Base-by-base conservation (phyloP, 1,140 invertebrate species). In the Heliothis subflexa region DNA sequence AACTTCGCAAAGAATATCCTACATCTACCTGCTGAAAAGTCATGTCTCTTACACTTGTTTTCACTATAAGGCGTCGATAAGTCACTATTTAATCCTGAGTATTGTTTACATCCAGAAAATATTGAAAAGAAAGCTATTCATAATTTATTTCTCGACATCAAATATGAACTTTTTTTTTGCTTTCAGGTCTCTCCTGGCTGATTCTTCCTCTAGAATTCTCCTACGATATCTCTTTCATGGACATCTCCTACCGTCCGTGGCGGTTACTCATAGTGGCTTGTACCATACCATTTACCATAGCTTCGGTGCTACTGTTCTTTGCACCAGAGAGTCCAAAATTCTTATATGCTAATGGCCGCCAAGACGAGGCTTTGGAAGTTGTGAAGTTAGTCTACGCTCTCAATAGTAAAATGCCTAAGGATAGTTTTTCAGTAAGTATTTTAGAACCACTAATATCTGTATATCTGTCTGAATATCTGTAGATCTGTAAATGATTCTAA, bases 271-370 rank as follows among this genome's bases (percentile, higher is more conserved):
- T 97, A 2, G 93, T 96, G 0, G 85, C 96, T 0, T 97, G 95
- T 77, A 95, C 96, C 0, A 61, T 97, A 13, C 97, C 97, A 0
- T 95, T 96, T 81, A 91, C 97, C 0, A 76, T 96, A 0, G 95
- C 95, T 1, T 95, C 95, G 2, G 50, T 96, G 0, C 82, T 95
- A 0, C 91, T 97, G 21, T 89, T 95, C 3, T 94, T 95, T 28
- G 96, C 97, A 55, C 97, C 97, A 0, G 97, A 97, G 84, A 97
- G 96, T 87, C 97, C 97, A 0, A 97, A 97, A 85, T 97, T 96
- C 87, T 88, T 97, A 0, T 93, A 96, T n/a, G 87, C 95, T 11
- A 93, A 91, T 79, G 96, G 96, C 81, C 90, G 94, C n/a, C 85
- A 94, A 4, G 91, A 95, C 5, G 95, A 96, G 55, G 94, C 95